Evolutionary conservation across 2,797 vertebrate species (phyloP), one percentile per base, ranked within the genome.

Genomic region (Vipera latastei): DNA sequence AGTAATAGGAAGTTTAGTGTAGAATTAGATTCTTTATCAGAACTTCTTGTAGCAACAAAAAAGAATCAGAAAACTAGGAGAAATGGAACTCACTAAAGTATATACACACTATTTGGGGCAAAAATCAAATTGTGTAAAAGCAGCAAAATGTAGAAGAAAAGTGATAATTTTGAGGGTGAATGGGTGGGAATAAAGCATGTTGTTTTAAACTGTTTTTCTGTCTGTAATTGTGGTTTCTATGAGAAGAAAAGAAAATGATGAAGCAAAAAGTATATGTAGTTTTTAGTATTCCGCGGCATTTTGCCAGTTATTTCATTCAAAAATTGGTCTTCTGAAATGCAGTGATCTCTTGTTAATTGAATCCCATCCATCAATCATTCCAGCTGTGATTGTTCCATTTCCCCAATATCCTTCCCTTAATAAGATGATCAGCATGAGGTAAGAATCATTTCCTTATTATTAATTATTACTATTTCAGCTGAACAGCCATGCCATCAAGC

Each of bases 371-470:
- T 97, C 95, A 94, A 96, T 97, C 96, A 96, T 96, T 94, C 91
- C 90, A 96, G 96, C 96, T 96, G 96, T 97, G 96, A 96, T 96
- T 97, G 97, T 97, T 94, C 96, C 96, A 97, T 97, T 98, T 97
- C 97, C 96, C 95, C 94, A 95, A 96, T 95, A 97, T 97, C 96
- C 96, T 97, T 93, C 9, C 94, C 94, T 93, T 97, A 97, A 97
- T 97, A 97, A 96, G 95, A 91, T 96, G 94, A 97, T 95, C 97
- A 97, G 97, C 96, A 96, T 96, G 96, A 96, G 96, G 92, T 0
- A 38, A 96, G 94, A 96, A 97, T 97, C 90, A 96, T 97, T 97
- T 97, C 96, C 96, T 97, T 97, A 90, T 97, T 97, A 95, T 97
- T 97, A 97, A 97, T 97, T 96, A 97, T 97, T 97, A 97, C 95